Base-by-base conservation (phyloP, 2,113 vertebrate genomes). In the Empidonax alnorum region DNA sequence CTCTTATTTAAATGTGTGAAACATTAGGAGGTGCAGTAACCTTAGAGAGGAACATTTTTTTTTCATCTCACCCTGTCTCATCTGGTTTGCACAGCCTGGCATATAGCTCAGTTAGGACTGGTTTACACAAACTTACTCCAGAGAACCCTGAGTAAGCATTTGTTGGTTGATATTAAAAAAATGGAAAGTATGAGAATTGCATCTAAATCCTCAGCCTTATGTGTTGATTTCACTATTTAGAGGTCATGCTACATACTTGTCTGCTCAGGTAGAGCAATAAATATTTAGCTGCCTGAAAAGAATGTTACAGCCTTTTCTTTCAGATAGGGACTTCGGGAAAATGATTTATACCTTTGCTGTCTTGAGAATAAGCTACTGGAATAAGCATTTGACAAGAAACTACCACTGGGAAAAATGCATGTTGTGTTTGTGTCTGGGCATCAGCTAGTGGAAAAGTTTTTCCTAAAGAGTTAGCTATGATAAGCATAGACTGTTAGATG, bases 211-310 rank as follows among this genome's bases (percentile, higher is more conserved):
- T 23, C 59, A 46, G 30, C n/a, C 73, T 37, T 87, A 89, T 69
- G 49, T 83, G 46, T 77, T 67, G 63, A 94, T 96, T 90, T 95
- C 72, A 52, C 46, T 88, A 1, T 86, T 83, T 86, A 83, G 63
- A 87, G 56, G 71, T 95, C 87, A 94, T 0, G 3, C 39, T 69
- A 30, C 49, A 49, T 75, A 39, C 47, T 85, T 80, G 67, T 46
- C 82, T 88, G 67, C 42, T 85, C 94, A 95, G 87, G 84, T 89
- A 84, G 14, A 80, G 67, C 81, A 88, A 73, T 96, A 97, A 94
- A 95, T 94, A 91, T 83, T 69, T 79, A 80, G 55, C 67, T 91
- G 74, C 81, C 69, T 83, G 47, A 33, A 80, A 94, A 91, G 85
- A 97, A 93, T 80, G 67, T 73, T 85, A 59, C 25, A 90, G 78